phyloP scores from a whole-genome alignment of 2,888 invertebrate genomes.

The Zonitis immaculata region DNA sequence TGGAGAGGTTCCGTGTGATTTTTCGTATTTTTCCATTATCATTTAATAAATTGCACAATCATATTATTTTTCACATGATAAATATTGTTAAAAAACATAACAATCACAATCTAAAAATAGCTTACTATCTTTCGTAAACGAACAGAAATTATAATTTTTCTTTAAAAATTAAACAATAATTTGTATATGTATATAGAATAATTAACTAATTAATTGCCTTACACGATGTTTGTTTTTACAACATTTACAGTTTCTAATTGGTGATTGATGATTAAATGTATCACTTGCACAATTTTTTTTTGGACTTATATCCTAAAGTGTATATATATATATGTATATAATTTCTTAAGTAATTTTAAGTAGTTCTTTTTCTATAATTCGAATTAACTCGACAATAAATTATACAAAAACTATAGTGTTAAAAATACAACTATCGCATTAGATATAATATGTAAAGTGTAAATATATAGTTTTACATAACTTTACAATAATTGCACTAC shows the following conservation, averaged over 20 bases:
- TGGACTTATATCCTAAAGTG: too few species aligned
- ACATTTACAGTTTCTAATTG: not conserved
- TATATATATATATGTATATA: too few species aligned
- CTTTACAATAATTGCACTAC: slow-evolving; percentile 20
- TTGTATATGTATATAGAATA: not conserved
- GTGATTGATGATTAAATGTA: not conserved
- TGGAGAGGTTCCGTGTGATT: not conserved
- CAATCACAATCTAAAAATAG: not conserved
- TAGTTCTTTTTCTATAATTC: not conserved
- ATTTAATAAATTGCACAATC: not conserved
- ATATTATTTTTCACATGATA: not conserved
- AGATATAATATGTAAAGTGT: not conserved
- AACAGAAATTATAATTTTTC: too few species aligned
- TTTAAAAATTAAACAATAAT: not conserved
- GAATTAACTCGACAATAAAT: not conserved
- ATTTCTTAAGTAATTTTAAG: too few species aligned
- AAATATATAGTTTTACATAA: slow-evolving; percentile 8
- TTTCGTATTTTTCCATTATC: not conserved
- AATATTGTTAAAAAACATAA: not conserved
- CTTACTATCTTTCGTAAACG: too few species aligned
- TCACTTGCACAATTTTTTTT: not conserved
- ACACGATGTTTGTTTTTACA: not conserved
- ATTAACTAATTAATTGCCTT: not conserved
- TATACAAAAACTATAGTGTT: not conserved
- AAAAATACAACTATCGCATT: not conserved